Percentiles rank a stretch among this genome's conserved stretches.
Conservation (phyloP, 2,888 invertebrate species). For the Rhingia rostrata region DNA sequence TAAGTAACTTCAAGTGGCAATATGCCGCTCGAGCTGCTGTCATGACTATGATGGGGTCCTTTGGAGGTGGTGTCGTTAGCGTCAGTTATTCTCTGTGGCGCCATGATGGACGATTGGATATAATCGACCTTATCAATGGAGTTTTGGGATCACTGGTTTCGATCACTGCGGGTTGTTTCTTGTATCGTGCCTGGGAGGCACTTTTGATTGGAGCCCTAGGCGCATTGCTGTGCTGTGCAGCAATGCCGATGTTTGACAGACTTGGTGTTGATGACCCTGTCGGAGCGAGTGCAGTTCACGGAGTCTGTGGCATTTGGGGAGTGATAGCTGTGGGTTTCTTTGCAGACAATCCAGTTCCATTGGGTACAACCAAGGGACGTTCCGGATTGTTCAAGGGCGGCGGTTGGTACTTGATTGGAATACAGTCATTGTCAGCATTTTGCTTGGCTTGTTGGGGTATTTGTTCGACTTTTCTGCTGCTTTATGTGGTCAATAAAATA, state of each 20-base stretch:
- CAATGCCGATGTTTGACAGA: constrained; percentile 90
- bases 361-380: constrained; percentile 91
- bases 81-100: constrained; percentile 87
- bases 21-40: constrained; percentile 95
- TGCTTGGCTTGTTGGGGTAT: constrained; percentile 91
- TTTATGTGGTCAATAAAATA: constrained; percentile 91
- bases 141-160: constrained; percentile 94
- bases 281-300: constrained; percentile 95
- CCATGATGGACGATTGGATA: constrained; percentile 89
- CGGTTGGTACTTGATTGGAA: constrained; percentile 93
- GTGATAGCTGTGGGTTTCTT: constrained; percentile 91
- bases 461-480: constrained; percentile 87
- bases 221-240: constrained; percentile 87
- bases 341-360: constrained; percentile 91
- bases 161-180: constrained; percentile 93
- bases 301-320: constrained; percentile 90
- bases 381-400: constrained; percentile 92
- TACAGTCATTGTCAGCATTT: constrained; percentile 89
- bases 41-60: constrained; percentile 94
- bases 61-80: constrained; percentile 91
- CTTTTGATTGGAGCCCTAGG: constrained; percentile 92
- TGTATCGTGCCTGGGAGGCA: constrained; percentile 94
- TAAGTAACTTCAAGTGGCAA: constrained; percentile 93
- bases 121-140: constrained; percentile 94
- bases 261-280: constrained; percentile 92